Evolutionary conservation across 2,888 invertebrate genomes (phyloP).

Genomic region (Perizoma flavofasciatum): DNA sequence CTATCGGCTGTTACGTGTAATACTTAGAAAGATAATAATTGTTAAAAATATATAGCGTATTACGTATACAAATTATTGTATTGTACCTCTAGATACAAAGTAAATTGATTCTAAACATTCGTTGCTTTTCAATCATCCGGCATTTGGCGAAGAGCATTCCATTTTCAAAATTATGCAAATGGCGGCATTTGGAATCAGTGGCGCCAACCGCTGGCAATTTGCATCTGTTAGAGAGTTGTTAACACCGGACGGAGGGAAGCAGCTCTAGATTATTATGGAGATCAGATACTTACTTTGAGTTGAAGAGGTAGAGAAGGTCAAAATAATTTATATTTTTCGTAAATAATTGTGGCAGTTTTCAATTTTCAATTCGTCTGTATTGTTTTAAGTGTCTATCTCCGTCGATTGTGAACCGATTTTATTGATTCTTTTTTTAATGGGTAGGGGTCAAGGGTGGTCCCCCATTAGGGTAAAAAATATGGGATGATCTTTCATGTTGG

Average conservation of each 20-base stretch:
- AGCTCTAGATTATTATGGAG: constrained; percentile 44
- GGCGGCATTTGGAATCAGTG: constrained; percentile 77
- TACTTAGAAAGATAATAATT: constrained; percentile 5
- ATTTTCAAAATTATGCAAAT: constrained; percentile 77
- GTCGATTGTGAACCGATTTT: too few relatives aligned
- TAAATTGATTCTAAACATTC: constrained; percentile 53
- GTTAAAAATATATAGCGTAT: neutral
- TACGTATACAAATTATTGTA: neutral
- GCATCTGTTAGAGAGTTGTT: constrained; percentile 76
- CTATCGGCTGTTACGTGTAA: neutral
- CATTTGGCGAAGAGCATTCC: constrained; percentile 61
- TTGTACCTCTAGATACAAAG: constrained; percentile 21
- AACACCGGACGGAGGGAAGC: constrained; percentile 50
- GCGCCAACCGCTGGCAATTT: constrained; percentile 78
- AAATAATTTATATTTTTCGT: too few relatives aligned
- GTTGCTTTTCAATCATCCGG: constrained; percentile 64
- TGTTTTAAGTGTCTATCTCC: too few relatives aligned
- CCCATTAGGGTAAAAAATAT: too few relatives aligned
- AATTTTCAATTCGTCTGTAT: too few relatives aligned
- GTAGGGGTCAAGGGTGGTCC: too few relatives aligned
- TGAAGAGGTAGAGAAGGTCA: neutral
- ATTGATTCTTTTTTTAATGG: too few relatives aligned
- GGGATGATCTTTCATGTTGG: too few relatives aligned
- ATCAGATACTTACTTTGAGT: neutral
- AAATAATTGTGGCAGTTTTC: too few relatives aligned